phyloP scores from a whole-genome alignment of 1,140 invertebrate species.

The Lordiphosa stackelbergi region DNA sequence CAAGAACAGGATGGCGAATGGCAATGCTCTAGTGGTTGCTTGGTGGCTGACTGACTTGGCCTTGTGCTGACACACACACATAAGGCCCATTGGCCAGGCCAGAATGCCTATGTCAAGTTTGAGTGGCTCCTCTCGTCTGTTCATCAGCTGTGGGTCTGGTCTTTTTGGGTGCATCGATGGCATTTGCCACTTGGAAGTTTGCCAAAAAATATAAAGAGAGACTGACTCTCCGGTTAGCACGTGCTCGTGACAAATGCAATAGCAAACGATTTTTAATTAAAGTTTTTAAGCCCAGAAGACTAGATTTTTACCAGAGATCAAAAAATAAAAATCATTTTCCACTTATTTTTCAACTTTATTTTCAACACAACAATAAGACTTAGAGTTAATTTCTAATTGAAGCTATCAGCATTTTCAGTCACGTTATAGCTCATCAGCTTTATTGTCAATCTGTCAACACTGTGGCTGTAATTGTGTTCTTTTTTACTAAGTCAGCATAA shows the following conservation, averaged over 20 bases:
- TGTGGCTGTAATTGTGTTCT: not conserved
- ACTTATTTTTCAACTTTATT: not conserved
- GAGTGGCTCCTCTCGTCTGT: slow-evolving; percentile 33
- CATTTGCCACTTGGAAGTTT: slow-evolving; percentile 42
- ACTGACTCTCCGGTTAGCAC: slow-evolving; percentile 10
- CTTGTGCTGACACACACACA: slow-evolving; percentile 37
- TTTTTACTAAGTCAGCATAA: slow-evolving; percentile 4
- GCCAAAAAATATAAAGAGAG: slow-evolving; percentile 36
- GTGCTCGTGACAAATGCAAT: slow-evolving; percentile 26
- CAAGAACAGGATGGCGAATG: slow-evolving; percentile 24
- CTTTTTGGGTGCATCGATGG: slow-evolving; percentile 37
- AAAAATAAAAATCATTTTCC: too few species aligned
- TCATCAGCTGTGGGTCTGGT: slow-evolving; percentile 25
- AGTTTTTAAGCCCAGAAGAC: slow-evolving; percentile 11
- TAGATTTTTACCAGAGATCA: too few species aligned
- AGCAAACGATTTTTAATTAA: slow-evolving; percentile 58
- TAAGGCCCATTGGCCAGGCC: slow-evolving; percentile 3
- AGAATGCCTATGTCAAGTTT: slow-evolving; percentile 46
- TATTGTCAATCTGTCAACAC: slow-evolving; percentile 6
- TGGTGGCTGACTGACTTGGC: slow-evolving; percentile 35
- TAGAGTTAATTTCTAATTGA: slow-evolving; percentile 1
- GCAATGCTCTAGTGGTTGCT: slow-evolving; percentile 24
- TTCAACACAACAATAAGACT: not conserved
- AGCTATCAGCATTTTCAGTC: slow-evolving; percentile 8
- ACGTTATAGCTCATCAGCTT: slow-evolving; percentile 14